Evolutionary conservation across 2,113 vertebrate genomes (phyloP).

Genomic region (Hystrix cristata): DNA sequence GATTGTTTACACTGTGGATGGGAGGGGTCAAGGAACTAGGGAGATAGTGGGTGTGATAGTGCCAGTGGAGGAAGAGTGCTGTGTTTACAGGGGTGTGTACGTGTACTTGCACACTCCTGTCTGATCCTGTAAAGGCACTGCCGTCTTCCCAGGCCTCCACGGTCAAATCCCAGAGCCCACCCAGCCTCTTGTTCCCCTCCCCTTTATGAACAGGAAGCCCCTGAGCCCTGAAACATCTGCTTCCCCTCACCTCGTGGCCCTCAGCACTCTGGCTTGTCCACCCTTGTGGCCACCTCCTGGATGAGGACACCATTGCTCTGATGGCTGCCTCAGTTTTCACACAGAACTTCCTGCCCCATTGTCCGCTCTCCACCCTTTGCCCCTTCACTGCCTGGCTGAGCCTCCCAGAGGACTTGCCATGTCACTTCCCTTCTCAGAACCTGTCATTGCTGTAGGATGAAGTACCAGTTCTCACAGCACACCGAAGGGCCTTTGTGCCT

Average conservation of each 20-base stretch:
- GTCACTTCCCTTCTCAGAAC: not conserved
- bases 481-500: fast-evolving
- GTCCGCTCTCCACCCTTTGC: not conserved
- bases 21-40: not conserved
- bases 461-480: not conserved
- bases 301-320: fast-evolving
- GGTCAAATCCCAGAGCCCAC: not conserved
- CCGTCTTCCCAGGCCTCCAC: not conserved
- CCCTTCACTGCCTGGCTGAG: not conserved
- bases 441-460: fast-evolving
- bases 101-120: not conserved
- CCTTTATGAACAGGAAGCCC: no score
- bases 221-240: fast-evolving
- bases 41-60: not conserved
- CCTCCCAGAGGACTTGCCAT: not conserved
- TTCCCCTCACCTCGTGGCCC: no score
- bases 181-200: fast-evolving
- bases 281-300: fast-evolving
- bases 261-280: fast-evolving
- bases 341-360: no score
- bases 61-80: not conserved
- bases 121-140: not conserved
- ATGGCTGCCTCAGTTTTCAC: not conserved
- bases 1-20: not conserved
- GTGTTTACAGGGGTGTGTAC: no score